Conservation (phyloP, 2,797 vertebrate genomes). For the Trachops cirrhosus region DNA sequence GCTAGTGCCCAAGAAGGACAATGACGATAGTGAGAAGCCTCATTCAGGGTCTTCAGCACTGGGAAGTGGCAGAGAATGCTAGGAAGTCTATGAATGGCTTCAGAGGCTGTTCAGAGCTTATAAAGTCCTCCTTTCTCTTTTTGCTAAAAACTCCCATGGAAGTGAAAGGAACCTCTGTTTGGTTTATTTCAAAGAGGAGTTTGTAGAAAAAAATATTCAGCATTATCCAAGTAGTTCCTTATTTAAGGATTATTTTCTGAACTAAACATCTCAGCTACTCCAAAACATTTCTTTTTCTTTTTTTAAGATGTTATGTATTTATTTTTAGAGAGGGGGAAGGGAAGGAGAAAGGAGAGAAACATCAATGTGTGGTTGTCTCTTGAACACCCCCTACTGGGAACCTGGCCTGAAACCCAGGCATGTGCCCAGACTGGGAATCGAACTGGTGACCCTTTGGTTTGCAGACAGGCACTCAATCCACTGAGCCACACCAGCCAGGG, state of each 20-base stretch:
- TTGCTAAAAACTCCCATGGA: conserved; percentile 80
- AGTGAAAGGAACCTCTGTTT: conserved; percentile 86
- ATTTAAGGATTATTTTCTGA: conserved; percentile 77
- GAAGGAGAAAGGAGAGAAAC: no score
- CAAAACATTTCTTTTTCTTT: conserved; percentile 75
- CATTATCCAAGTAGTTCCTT: conserved; percentile 82
- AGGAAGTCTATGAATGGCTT: conserved; percentile 80
- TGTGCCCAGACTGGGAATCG: no score
- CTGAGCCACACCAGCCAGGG: no score
- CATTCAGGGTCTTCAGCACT: conserved; percentile 73
- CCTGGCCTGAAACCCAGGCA: no score
- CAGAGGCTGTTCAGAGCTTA: conserved; percentile 78
- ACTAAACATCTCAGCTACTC: conserved; percentile 79
- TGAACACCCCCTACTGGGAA: no score
- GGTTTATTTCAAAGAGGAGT: conserved; percentile 83
- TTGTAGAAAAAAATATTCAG: conserved; percentile 75
- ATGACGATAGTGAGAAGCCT: conserved; percentile 72
- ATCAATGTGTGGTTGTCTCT: no score
- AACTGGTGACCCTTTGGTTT: no score
- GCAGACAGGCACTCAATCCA: no score
- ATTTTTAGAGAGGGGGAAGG: no score
- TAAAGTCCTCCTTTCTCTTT: conserved; percentile 85
- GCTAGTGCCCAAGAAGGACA: conserved; percentile 30
- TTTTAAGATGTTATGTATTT: no score
- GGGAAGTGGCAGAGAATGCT: conserved; percentile 74